These are phyloP conservation scores for Pristionchus japonicus DNA, from an alignment of 2,888 invertebrate genomes.

Conservation along the genomic window DNA sequence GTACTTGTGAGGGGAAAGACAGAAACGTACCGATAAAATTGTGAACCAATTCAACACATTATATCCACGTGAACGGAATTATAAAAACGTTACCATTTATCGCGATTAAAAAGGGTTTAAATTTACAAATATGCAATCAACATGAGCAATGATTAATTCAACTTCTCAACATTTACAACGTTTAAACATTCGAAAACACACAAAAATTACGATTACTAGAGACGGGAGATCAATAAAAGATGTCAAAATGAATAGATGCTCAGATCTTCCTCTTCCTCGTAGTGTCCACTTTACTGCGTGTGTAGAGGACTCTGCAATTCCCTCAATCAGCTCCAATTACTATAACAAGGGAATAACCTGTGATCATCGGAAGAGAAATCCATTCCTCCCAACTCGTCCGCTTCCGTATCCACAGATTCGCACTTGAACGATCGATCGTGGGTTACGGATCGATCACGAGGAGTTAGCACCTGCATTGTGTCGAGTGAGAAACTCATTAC, in stretches of 20 bases:
- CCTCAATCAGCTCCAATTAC: background rate
- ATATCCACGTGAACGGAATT: too few relatives aligned
- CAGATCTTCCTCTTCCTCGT: background rate
- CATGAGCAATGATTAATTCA: background rate
- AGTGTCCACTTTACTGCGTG: background rate
- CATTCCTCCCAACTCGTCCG: background rate
- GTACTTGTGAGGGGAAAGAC: too few relatives aligned
- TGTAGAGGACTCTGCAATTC: background rate
- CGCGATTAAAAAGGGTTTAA: too few relatives aligned
- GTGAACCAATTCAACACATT: too few relatives aligned
- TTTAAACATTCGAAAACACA: background rate
- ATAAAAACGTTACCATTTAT: slow-evolving; percentile 4
- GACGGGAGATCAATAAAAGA: background rate
- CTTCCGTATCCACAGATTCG: background rate
- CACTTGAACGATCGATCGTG: slow-evolving; percentile 8
- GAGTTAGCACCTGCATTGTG: background rate
- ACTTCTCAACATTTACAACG: background rate
- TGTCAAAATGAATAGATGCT: background rate
- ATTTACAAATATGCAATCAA: slow-evolving; percentile 26
- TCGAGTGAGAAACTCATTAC: too few relatives aligned
- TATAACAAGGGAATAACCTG: too few relatives aligned
- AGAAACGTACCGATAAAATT: too few relatives aligned
- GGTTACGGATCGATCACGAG: background rate
- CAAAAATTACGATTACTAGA: too few relatives aligned
- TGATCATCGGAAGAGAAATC: background rate